Evolutionary conservation across 2,797 vertebrate species (phyloP), one percentile per base, ranked within the genome.

Genomic region (Diplodus sargus): DNA sequence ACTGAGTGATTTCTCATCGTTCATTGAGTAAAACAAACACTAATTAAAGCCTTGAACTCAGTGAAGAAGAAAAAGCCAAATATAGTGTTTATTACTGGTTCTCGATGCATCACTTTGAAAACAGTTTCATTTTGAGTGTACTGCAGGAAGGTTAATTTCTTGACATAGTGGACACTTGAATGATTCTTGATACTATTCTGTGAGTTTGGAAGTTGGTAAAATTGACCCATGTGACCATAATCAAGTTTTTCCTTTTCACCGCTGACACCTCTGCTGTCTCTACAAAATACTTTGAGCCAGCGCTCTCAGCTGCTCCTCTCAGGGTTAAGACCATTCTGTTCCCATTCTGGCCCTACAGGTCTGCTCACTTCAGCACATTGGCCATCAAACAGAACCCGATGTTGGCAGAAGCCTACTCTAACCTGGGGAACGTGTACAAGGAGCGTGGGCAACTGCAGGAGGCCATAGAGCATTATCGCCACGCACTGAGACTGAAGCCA

Each of bases 301-400:
- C 28, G 2, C 45, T 57, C 34, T 34, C 62, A 61, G 12, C 25
- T 4, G 5, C 63, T 59, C 13, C 2, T 5, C 56, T 58, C 65
- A 43, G 2, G 2, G 23, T 43, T 76, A 5, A 89, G 63, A 91
- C 60, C 2, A 1, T 68, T 65, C 13, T 72, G 14, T 61, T 14
- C 63, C 14, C 11, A 15, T 75, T 87, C 43, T 83, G 62, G 47
- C 34, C 60, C 81, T 85, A 8, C 92, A 99, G 98, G 95, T 99
- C 98, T 85, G 98, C 98, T 91, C 98, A 99, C 92, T 99, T 99
- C 94, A 99, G 98, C 89, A 99, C 98, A 70, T 93, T 99, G 95
- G 98, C 98, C 86, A 99, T 99, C 93, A 99, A 99, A 91, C 98
- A 99, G 95, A 99, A 99, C 73, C 98, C 98, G 0, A 96, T 99